Base-by-base conservation (phyloP, 2,113 vertebrate species). In the Nannobrachium achirus region DNA sequence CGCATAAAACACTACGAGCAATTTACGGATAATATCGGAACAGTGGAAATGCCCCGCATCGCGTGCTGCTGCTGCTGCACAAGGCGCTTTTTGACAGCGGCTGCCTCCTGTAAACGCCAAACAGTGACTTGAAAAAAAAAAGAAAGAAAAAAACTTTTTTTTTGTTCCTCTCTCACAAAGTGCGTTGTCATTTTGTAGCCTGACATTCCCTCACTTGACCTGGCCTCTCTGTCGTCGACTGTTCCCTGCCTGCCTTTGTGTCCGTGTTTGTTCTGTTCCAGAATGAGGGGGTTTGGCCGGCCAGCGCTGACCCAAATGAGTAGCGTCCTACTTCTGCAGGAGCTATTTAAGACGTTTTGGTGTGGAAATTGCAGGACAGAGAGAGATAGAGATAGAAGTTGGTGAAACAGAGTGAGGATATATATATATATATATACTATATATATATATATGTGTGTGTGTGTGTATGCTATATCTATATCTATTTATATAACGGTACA, bases 341-440 rank as follows among this genome's bases (percentile, higher is more conserved):
- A 89, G 83, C 87, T 87, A 88, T 88, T 88, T 87, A 63, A 90
- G 82, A 87, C 89, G 77, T 87, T 90, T 90, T 91, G 78, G 86
- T 89, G 91, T 90, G 90, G 85, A 88, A 87, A 81, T 87, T 86
- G 80, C 78, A 86, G 86, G 80, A 75, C 67, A n/a, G 75, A 75
- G 84, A 75, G 84, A 80, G 72, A 78, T 78, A 71, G 79, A 76
- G 71, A 83, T 73, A 84, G 81, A 81, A 84, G 64, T 67, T 41
- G 10, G 51, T 20, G 51, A 83, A 85, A 80, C 56, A 84, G 78
- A 85, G 71, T 68, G 71, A 63, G 73, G 86, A 79, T 83, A 88
- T 88, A 88, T 89, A 84, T 89, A 25, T 25, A 25, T 4, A 25
- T 25, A 25, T 4, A 25, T 4, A 2, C 4, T 25, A 4, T 25